These are phyloP conservation scores for Pseudoips prasinana DNA, from an alignment of 2,888 invertebrate genomes.

Conservation along the genomic window DNA sequence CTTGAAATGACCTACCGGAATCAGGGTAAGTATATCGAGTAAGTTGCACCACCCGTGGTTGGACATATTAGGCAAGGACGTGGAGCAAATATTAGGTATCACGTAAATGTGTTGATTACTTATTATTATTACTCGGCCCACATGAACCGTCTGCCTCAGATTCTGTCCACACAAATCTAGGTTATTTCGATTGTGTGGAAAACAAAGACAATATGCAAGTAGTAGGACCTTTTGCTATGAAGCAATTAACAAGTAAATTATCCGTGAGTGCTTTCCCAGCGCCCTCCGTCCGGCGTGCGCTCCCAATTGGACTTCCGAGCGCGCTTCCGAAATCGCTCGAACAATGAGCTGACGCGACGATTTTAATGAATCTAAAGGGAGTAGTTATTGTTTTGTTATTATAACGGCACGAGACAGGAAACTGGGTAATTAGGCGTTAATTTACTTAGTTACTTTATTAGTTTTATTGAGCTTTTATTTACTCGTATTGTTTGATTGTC, in stretches of 20 bases:
- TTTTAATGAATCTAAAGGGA: slow-evolving; percentile 65
- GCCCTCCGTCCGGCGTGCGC: slow-evolving; percentile 71
- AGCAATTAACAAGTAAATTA: slow-evolving; percentile 64
- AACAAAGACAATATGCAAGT: slow-evolving; percentile 19
- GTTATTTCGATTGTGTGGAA: slow-evolving; percentile 8
- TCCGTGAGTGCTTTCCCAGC: slow-evolving; percentile 67
- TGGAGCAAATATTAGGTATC: too few relatives aligned
- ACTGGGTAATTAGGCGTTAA: slow-evolving; percentile 73
- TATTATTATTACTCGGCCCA: slow-evolving; percentile 6
- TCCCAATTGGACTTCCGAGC: slow-evolving; percentile 81
- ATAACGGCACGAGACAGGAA: slow-evolving; percentile 78
- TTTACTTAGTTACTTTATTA: slow-evolving; percentile 62
- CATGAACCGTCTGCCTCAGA: slow-evolving; percentile 2
- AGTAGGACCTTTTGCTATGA: slow-evolving; percentile 24
- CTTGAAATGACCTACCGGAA: too few relatives aligned
- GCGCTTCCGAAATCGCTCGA: slow-evolving; percentile 74
- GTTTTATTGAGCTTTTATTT: slow-evolving; percentile 34
- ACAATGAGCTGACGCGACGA: slow-evolving; percentile 50
- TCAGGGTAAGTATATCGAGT: too few relatives aligned
- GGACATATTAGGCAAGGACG: too few relatives aligned
- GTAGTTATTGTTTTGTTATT: slow-evolving; percentile 78
- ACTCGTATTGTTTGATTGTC: neutral
- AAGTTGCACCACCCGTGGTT: too few relatives aligned
- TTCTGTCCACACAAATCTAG: slow-evolving; percentile 7
- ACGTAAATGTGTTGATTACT: too few relatives aligned